Evolutionary conservation across 2,797 vertebrate genomes (phyloP).

Genomic region (Glyptemys insculpta): DNA sequence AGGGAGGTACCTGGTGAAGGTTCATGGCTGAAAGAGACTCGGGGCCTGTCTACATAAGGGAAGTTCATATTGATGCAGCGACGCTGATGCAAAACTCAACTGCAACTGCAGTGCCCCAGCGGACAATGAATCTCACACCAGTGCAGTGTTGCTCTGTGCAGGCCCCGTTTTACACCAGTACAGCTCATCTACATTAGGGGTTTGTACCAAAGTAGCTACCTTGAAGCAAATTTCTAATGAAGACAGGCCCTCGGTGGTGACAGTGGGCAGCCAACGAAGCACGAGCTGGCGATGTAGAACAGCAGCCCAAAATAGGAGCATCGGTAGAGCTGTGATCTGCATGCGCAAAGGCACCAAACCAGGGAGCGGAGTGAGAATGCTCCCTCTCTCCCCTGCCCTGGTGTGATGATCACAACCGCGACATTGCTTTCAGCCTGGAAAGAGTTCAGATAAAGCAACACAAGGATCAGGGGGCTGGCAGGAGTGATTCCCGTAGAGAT

Average conservation of each 20-base stretch:
- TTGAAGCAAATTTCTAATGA: background rate
- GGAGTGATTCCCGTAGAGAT: background rate
- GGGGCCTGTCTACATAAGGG: background rate
- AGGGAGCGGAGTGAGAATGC: background rate
- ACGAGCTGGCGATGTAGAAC: background rate
- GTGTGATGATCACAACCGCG: background rate
- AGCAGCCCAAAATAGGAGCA: background rate
- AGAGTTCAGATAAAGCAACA: background rate
- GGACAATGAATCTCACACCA: background rate
- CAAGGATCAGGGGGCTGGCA: background rate
- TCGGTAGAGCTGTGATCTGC: background rate
- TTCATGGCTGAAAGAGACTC: background rate
- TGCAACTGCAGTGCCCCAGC: background rate
- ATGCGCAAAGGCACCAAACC: background rate
- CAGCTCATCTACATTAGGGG: background rate
- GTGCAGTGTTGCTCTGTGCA: background rate
- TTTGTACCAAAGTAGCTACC: background rate
- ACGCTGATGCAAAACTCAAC: background rate
- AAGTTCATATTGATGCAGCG: background rate
- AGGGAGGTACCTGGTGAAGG: background rate
- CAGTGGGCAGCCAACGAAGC: background rate
- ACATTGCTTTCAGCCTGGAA: background rate
- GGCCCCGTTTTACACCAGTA: background rate
- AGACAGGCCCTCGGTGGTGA: background rate
- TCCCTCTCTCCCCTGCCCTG: background rate